Evolutionary conservation across 2,888 invertebrate species (phyloP), one percentile per base, ranked within the genome.

Genomic region (Campaea margaritaria): DNA sequence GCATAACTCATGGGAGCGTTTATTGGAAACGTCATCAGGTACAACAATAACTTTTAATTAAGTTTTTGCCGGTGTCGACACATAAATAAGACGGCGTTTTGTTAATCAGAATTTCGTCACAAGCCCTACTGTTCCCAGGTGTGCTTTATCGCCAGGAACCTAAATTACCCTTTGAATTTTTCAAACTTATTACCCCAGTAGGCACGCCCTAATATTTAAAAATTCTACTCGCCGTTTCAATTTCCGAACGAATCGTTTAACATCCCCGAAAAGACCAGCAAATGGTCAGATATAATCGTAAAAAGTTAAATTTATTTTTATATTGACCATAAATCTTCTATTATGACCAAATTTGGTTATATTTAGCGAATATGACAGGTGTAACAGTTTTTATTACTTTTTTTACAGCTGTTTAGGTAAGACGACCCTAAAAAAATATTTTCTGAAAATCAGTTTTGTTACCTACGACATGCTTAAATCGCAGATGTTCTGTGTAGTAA

Each of bases 81-180:
- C 70, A 68, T 72, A 75, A 75, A 76, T 72, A 74, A 70, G 67
- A 63, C 57, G 66, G 57, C 56, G 47, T 70, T 65, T 64, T 69
- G 69, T 70, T 70, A 64, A 68, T 72, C 70, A 70, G 68, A 68
- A 70, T 72, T 74, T 70, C 53, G 58, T 59, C 44, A 59, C 58
- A 53, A 59, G 52, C 52, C 42, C 56, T 39, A 42, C 44, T 10
- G 57, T 41, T 53, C 60, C 67, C 78, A 78, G 75, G 78, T 79
- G 79, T 71, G 56, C 62, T 74, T 78, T 72, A 80, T 70, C 58
- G 50, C 61, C 56, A 58, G 48, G 53, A 52, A 52, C 49, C 67
- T 63, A 67, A 73, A 73, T 72, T 62, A 69, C 69, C 70, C 65
- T 76, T 74, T 74, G 70, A 78, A 77, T 76, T 73, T 77, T 75